Base-by-base conservation (phyloP, 1,140 invertebrate species). In the Drosophila santomea region DNA sequence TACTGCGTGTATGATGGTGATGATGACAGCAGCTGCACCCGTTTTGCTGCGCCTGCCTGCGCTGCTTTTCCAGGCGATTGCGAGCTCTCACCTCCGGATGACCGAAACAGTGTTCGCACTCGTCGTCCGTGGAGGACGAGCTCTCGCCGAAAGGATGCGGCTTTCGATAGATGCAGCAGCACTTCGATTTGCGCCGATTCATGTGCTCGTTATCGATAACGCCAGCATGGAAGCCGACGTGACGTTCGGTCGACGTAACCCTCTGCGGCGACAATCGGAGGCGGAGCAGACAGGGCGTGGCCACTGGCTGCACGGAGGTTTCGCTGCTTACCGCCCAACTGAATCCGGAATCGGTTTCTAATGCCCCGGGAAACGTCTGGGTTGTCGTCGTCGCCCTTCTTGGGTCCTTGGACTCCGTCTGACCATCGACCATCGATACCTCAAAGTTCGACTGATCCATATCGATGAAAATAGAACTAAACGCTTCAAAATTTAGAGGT, bases 101-200 rank as follows among this genome's bases (percentile, higher is more conserved):
- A 0, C 97, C 97, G 90, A 95, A 95, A 92, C 97, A 97, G 85
- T 97, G 95, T 81, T 97, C 96, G 92, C 96, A 97, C 91, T 98
- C 97, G 20, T 96, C 96, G 60, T 95, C 95, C 48, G 95, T 94
- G 28, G 96, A 95, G 0, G 96, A 96, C 74, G 96, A 97, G 55
- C 96, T 97, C 92, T 97, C 97, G 52, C 94, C 96, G 93, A 97
- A 97, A 52, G 93, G 93, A 78, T 93, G 94, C 38, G 96, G 96
- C 92, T 97, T 98, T 79, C 96, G 95, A 91, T 97, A 98, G 89
- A 97, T 97, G 92, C 97, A 98, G 91, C 97, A 98, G 93, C 97
- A 98, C 95, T 98, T 98, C 55, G 97, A 98, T 93, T 98, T 98
- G 92, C 97, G 98, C 91, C 96, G 97, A 85, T 97, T 96, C 95